Evolutionary conservation across 2,797 vertebrate genomes (phyloP).

Genomic region (Helarctos malayanus): DNA sequence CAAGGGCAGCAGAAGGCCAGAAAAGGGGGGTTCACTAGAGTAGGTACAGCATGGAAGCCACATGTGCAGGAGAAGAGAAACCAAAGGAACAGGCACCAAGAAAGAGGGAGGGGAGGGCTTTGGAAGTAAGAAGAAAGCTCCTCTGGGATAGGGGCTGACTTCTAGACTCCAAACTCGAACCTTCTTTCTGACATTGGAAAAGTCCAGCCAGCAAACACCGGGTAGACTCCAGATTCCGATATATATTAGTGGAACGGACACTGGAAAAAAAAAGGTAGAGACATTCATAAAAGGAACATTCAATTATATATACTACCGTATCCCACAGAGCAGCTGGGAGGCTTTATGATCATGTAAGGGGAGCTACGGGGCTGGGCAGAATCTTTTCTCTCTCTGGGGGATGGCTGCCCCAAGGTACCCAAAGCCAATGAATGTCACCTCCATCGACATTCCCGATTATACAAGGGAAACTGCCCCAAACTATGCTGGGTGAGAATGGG

Average conservation of each 20-base stretch:
- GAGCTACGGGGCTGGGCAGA: not conserved
- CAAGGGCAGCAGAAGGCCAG: slow-evolving; percentile 10
- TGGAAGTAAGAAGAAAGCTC: not conserved
- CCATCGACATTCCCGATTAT: not conserved
- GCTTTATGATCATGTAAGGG: not conserved
- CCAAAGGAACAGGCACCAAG: not conserved
- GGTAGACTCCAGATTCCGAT: slow-evolving; percentile 97
- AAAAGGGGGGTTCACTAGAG: not conserved
- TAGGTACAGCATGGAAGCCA: not conserved
- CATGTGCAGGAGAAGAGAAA: not conserved
- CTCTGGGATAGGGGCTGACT: not conserved
- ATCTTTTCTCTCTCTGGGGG: not conserved
- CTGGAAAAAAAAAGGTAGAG: slow-evolving; percentile 87
- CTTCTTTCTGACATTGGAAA: slow-evolving; percentile 95
- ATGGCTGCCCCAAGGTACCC: not conserved
- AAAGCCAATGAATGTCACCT: not conserved
- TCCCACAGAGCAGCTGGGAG: not conserved
- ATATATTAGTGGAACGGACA: slow-evolving; percentile 96
- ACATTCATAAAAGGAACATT: not conserved
- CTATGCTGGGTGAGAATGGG: not conserved
- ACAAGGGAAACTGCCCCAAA: not conserved
- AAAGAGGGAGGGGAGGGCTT: not conserved
- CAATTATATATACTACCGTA: not conserved
- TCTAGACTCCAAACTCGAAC: slow-evolving; percentile 89
- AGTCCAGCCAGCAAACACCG: slow-evolving; percentile 96